These are phyloP conservation scores for Gastrophysa polygoni DNA, from an alignment of 2,888 invertebrate genomes.

Conservation along the genomic window DNA sequence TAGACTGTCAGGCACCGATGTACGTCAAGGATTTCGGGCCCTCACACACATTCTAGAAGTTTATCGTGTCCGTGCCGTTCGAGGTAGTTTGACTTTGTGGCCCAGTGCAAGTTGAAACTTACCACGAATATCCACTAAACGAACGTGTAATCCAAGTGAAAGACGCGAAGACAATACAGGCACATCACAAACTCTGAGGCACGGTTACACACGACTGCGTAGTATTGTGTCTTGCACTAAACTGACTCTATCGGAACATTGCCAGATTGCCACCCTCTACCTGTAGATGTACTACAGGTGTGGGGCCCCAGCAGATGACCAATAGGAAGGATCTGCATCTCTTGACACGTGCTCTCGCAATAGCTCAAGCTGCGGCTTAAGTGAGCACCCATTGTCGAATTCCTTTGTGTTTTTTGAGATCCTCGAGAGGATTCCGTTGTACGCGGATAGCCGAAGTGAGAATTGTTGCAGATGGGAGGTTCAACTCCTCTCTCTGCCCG, in stretches of 20 bases:
- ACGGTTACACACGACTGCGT: constrained; percentile 23
- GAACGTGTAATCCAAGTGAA: constrained; percentile 8
- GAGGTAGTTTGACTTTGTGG: too few relatives aligned
- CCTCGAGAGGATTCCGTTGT: constrained; percentile 27
- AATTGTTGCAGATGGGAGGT: constrained; percentile 26
- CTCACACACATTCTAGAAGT: too few relatives aligned
- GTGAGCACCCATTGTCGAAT: constrained; percentile 29
- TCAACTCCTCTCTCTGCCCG: too few relatives aligned
- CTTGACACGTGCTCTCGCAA: constrained; percentile 38
- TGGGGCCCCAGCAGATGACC: constrained; percentile 41
- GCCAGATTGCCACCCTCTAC: constrained; percentile 42
- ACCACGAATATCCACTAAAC: constrained; percentile 1
- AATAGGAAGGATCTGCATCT: constrained; percentile 30
- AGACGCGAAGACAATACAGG: background rate
- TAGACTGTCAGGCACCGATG: too few relatives aligned
- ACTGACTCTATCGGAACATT: constrained; percentile 37
- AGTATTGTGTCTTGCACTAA: constrained; percentile 35
- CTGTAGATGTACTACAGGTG: constrained; percentile 40
- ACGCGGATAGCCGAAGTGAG: constrained; percentile 20
- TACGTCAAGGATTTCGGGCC: too few relatives aligned
- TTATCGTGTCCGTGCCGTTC: too few relatives aligned
- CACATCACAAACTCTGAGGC: constrained; percentile 23
- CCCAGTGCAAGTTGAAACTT: background rate
- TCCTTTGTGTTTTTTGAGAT: constrained; percentile 31
- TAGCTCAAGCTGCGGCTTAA: constrained; percentile 34